Evolutionary conservation across 2,888 invertebrate genomes (phyloP), one percentile per base, ranked within the genome.

Genomic region (Hirtodrosophila confusa): DNA sequence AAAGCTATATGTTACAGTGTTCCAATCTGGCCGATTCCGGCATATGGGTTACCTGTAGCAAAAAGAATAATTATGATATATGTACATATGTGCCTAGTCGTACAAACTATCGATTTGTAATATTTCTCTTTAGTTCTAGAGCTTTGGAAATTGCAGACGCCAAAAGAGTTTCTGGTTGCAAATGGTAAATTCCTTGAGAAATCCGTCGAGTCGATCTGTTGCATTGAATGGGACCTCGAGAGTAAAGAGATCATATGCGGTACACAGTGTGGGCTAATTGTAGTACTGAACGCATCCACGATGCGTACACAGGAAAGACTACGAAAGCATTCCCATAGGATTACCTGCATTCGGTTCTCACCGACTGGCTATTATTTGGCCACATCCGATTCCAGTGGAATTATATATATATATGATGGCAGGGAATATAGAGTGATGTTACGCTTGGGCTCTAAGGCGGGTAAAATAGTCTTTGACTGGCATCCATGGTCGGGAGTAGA

Each of bases 401-500:
- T 84, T 23, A 84, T 91, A 6, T 80, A 69, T 8, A 78, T 91
- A 24, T 89, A 82, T 57, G 76, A 87, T 48, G 88, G 88, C 77
- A 55, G 48, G 3, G 67, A 69, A 0, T 88, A 76, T 43, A 72
- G 77, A 9, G 68, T 86, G 0, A 64, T 86, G n/a, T 48, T 85
- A 2, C 76, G 73, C 0, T 65, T 90, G 3, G 65, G 71, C 17
- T 79, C 88, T 10, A 79, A 73, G 33, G 69, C 75, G 63, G 82
- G 10, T 54, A 41, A 72, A 4, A 79, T 86, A 6, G 74, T 88
- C 27, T 89, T 92, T 17, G 91, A 91, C 49, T 92, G 92, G 92
- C 92, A 92, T 85, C 92, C 92, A 1, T 92, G 92, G 92, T 90
- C 90, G 17, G 90, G 90, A 23, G 88, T 89, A 2, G 89, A 92